Percentiles rank a stretch among this genome's conserved stretches.
These are phyloP conservation scores for Misgurnus mizolepis DNA, from an alignment of 2,113 vertebrate genomes.

Conservation along the genomic window DNA sequence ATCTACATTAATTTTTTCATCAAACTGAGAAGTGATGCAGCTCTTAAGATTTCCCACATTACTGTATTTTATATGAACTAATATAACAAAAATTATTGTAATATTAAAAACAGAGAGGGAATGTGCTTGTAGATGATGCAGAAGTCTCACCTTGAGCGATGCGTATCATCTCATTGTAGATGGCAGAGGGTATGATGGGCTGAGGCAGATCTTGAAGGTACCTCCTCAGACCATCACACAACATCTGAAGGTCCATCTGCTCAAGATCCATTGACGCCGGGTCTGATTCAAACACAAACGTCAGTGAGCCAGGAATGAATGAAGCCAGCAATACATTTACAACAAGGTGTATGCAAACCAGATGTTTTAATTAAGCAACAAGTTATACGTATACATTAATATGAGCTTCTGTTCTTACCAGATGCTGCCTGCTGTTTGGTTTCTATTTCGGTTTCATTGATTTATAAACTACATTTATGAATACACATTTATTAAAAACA, in stretches of 20 bases:
- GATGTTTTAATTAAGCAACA: not conserved
- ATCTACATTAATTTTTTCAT: no score
- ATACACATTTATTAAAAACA: no score
- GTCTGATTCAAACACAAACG: slow-evolving; percentile 70
- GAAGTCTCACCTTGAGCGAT: slow-evolving; percentile 82
- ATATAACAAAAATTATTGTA: not conserved
- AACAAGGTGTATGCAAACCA: not conserved
- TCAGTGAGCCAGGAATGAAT: not conserved
- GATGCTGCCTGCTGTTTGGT: no score
- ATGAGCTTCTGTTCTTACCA: no score
- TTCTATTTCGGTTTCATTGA: no score
- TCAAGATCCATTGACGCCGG: slow-evolving; percentile 80
- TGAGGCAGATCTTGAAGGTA: slow-evolving; percentile 94
- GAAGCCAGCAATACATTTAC: not conserved
- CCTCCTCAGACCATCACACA: slow-evolving; percentile 86
- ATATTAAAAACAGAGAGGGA: not conserved
- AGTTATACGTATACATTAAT: not conserved
- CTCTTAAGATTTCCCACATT: not conserved
- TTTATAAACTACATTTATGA: no score
- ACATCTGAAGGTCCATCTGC: slow-evolving; percentile 80
- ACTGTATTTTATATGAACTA: not conserved
- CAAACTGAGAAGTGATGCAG: not conserved
- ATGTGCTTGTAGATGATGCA: not conserved
- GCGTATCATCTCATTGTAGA: slow-evolving; percentile 86
- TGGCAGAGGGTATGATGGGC: slow-evolving; percentile 84